These are phyloP conservation scores for Tachyglossus aculeatus DNA, from an alignment of 2,797 vertebrate species.

Conservation along the genomic window DNA sequence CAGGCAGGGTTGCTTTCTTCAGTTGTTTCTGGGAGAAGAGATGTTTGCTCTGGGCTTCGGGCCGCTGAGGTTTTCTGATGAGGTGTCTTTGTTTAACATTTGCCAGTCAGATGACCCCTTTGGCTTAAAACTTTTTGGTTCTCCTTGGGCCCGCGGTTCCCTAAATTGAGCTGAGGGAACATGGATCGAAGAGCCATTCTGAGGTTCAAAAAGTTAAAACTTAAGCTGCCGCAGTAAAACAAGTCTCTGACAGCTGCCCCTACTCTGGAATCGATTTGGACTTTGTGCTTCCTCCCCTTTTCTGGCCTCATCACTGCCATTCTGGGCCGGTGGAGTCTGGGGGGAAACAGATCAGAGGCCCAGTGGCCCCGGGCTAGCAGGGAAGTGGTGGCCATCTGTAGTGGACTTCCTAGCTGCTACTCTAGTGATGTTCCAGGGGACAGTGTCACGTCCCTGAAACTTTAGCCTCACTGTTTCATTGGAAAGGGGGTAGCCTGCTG, in stretches of 20 bases:
- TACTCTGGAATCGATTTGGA: not conserved
- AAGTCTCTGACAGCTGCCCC: not conserved
- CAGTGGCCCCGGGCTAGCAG: not conserved
- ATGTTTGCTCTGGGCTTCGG: not conserved
- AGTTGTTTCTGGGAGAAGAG: not conserved
- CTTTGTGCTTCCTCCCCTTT: not conserved
- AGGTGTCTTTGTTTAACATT: not conserved
- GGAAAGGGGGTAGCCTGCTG: too few species aligned
- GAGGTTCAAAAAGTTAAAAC: not conserved
- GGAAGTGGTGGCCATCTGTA: too few species aligned
- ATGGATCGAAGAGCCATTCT: not conserved
- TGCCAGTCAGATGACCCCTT: not conserved
- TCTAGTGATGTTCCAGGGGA: too few species aligned
- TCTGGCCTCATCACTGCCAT: not conserved
- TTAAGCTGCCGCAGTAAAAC: not conserved
- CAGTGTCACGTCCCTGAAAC: too few species aligned
- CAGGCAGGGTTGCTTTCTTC: slow-evolving; percentile 19
- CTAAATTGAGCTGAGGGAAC: too few species aligned
- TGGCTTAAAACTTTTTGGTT: slow-evolving; percentile 5
- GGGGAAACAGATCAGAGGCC: not conserved
- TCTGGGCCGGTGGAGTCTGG: not conserved
- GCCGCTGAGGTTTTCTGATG: not conserved
- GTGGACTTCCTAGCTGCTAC: too few species aligned
- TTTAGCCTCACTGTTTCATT: too few species aligned
- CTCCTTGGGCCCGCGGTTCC: not conserved